Conservation (phyloP, 2,888 invertebrate genomes). For the Scaptomyza caliginosa region DNA sequence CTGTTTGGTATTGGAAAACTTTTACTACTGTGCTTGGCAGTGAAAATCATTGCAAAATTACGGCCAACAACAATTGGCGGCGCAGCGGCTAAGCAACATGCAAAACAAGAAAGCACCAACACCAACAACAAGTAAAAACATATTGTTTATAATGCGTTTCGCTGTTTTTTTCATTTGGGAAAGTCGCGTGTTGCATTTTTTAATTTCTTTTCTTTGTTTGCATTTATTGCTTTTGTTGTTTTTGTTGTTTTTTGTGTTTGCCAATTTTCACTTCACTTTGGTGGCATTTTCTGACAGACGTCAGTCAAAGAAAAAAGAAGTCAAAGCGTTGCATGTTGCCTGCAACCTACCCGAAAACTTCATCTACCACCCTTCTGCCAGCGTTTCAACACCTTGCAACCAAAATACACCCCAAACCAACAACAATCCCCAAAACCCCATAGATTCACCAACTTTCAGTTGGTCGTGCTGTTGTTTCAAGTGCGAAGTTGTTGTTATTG, state of each 20-base stretch:
- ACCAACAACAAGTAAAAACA: constrained; percentile 41
- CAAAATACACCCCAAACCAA: constrained; percentile 1
- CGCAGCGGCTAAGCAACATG: constrained; percentile 59
- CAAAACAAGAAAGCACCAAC: constrained; percentile 71
- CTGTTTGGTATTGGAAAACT: constrained; percentile 64
- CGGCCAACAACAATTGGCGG: constrained; percentile 59
- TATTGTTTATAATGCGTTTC: constrained; percentile 76
- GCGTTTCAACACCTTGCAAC: constrained; percentile 5
- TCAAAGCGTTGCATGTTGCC: constrained; percentile 56
- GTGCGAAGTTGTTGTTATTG: constrained; percentile 48
- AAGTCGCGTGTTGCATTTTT: constrained; percentile 75
- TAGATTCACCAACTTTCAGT: constrained; percentile 20
- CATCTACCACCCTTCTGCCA: constrained; percentile 18
- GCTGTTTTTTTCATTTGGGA: constrained; percentile 72
- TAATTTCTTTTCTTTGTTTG: constrained; percentile 34
- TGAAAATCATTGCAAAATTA: constrained; percentile 72
- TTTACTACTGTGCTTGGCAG: constrained; percentile 70
- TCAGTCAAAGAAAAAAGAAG: constrained; percentile 73
- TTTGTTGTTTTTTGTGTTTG: constrained; percentile 34
- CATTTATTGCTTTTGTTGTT: constrained; percentile 41
- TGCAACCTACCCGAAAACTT: constrained; percentile 5
- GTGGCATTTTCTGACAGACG: constrained; percentile 77
- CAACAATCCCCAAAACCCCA: constrained; percentile 6
- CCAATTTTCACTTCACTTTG: constrained; percentile 78
- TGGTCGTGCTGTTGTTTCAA: constrained; percentile 53